Evolutionary conservation across 2,888 invertebrate genomes (phyloP).

Genomic region (Stenodema calcarata): DNA sequence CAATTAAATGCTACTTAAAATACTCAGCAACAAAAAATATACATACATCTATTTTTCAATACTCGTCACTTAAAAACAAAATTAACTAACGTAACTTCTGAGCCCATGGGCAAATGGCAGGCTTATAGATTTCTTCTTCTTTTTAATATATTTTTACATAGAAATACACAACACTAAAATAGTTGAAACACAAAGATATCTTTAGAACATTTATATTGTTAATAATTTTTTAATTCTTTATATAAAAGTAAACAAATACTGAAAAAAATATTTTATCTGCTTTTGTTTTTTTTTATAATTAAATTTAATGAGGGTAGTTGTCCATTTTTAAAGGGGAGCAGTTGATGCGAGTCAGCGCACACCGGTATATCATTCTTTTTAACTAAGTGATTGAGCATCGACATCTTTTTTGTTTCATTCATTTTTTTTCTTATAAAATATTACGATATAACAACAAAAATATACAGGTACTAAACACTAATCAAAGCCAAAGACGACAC

Average conservation of each 20-base stretch:
- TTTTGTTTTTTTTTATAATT: slow-evolving; percentile 50
- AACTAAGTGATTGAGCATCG: slow-evolving; percentile 52
- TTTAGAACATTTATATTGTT: slow-evolving; percentile 56
- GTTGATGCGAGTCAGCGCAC: slow-evolving; percentile 47
- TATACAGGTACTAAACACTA: slow-evolving; percentile 53
- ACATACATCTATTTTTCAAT: slow-evolving; percentile 52
- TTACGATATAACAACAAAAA: slow-evolving; percentile 47
- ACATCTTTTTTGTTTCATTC: slow-evolving; percentile 20
- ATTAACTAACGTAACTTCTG: slow-evolving; percentile 55
- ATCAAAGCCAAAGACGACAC: slow-evolving; percentile 32
- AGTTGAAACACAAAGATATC: slow-evolving; percentile 55
- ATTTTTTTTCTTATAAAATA: background rate
- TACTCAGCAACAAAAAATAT: slow-evolving; percentile 54
- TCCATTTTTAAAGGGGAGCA: slow-evolving; percentile 38
- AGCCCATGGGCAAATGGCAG: slow-evolving; percentile 53
- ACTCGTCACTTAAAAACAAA: slow-evolving; percentile 55
- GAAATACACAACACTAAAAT: slow-evolving; percentile 55
- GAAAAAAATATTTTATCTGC: slow-evolving; percentile 55
- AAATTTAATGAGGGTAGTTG: slow-evolving; percentile 51
- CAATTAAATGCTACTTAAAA: slow-evolving; percentile 39
- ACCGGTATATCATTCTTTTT: background rate
- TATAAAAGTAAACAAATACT: slow-evolving; percentile 57
- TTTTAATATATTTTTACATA: slow-evolving; percentile 46
- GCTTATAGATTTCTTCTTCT: slow-evolving; percentile 47
- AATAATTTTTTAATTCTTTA: slow-evolving; percentile 55